Evolutionary conservation across 2,888 invertebrate species (phyloP).

Genomic region (Sclerodermus sp.): DNA sequence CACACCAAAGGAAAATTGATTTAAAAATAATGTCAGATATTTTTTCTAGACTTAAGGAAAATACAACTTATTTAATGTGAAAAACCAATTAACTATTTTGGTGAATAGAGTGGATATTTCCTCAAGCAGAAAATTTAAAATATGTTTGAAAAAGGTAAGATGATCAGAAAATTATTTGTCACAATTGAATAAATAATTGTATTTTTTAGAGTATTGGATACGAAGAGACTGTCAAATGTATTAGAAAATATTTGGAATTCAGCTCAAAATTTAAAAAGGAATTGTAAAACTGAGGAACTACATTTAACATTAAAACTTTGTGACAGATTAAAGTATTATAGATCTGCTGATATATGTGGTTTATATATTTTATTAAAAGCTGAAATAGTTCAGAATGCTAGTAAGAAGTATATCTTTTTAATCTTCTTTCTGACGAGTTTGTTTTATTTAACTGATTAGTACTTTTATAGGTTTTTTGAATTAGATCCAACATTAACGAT

Average conservation of each 20-base stretch:
- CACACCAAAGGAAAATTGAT: slow-evolving; percentile 63
- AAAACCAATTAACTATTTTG: slow-evolving; percentile 72
- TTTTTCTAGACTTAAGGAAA: slow-evolving; percentile 71
- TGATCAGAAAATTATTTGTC: not conserved
- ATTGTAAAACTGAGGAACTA: slow-evolving; percentile 34
- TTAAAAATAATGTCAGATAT: slow-evolving; percentile 73
- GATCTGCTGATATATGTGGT: slow-evolving; percentile 65
- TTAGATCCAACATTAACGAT: slow-evolving; percentile 67
- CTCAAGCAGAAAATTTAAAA: slow-evolving; percentile 69
- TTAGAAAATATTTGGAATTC: slow-evolving; percentile 69
- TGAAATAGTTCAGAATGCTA: slow-evolving; percentile 56
- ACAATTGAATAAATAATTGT: not conserved
- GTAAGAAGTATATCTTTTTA: slow-evolving; percentile 41
- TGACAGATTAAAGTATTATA: slow-evolving; percentile 69
- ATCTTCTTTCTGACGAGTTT: not conserved
- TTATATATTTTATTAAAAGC: slow-evolving; percentile 73
- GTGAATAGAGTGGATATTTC: slow-evolving; percentile 83
- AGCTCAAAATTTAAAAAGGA: slow-evolving; percentile 34
- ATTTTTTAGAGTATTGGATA: slow-evolving; percentile 61
- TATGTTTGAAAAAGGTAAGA: slow-evolving; percentile 66
- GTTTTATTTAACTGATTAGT: not conserved
- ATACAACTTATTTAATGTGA: slow-evolving; percentile 71
- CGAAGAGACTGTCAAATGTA: slow-evolving; percentile 63
- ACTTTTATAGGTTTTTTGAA: slow-evolving; percentile 66
- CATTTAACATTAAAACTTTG: slow-evolving; percentile 47